Evolutionary conservation across 2,113 vertebrate species (phyloP).

Genomic region (Platysternon megacephalum): DNA sequence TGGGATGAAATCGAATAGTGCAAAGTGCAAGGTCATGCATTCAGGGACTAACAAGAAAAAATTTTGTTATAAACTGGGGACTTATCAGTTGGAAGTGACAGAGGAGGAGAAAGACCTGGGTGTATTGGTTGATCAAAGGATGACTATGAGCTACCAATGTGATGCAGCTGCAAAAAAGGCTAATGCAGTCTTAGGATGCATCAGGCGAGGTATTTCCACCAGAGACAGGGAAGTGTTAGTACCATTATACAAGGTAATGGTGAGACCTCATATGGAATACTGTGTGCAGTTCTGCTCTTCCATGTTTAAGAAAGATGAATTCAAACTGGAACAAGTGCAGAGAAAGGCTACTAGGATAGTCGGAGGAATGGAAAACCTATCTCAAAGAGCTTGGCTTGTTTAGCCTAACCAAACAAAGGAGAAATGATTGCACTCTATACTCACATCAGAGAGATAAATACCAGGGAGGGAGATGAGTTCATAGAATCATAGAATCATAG

Average conservation of each 20-base stretch:
- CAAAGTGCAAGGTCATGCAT: neutral
- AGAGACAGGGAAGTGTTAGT: neutral
- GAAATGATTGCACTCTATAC: too few species aligned
- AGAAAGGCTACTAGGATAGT: too few species aligned
- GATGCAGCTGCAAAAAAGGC: neutral
- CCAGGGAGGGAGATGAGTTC: too few species aligned
- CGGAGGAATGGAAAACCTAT: too few species aligned
- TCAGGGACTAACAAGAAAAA: neutral
- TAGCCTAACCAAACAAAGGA: too few species aligned
- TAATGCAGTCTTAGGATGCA: neutral
- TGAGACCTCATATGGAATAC: too few species aligned
- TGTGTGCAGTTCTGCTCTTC: too few species aligned
- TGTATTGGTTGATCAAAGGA: neutral
- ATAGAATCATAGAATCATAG: too few species aligned
- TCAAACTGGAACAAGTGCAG: too few species aligned
- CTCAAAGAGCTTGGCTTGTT: too few species aligned
- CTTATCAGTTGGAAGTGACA: neutral
- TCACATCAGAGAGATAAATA: too few species aligned
- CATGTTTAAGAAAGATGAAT: too few species aligned
- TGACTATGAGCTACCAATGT: neutral
- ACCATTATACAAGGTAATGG: neutral
- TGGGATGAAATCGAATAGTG: neutral
- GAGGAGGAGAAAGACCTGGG: neutral
- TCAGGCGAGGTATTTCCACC: neutral
- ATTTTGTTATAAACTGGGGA: neutral